phyloP scores from a whole-genome alignment of 2,797 vertebrate species.

The Anguilla marmorata region DNA sequence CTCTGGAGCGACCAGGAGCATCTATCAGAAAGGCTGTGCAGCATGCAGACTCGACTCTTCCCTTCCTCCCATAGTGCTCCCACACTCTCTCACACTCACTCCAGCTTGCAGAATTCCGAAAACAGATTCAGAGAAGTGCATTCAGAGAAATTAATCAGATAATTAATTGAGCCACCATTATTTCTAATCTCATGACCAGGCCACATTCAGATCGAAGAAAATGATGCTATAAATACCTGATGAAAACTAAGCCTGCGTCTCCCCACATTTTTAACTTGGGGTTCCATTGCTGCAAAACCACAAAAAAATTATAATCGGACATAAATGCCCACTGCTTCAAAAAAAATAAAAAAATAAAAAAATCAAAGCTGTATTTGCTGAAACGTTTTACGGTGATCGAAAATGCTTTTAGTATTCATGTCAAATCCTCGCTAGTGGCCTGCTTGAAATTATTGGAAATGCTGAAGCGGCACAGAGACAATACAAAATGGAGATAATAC shows the following conservation, averaged over 20 bases:
- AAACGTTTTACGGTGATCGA: background rate
- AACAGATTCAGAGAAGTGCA: background rate
- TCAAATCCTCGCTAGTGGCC: constrained; percentile 14
- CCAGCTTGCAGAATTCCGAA: background rate
- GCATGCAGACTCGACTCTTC: background rate
- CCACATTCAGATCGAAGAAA: background rate
- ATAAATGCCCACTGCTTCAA: background rate
- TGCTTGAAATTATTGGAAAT: constrained; percentile 6
- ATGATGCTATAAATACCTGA: background rate
- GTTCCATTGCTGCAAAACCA: background rate
- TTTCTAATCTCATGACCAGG: constrained; percentile 6
- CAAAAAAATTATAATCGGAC: constrained; percentile 2
- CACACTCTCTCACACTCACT: background rate
- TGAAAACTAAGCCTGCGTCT: background rate
- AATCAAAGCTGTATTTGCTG: constrained; percentile 1
- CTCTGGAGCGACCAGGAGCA: constrained; percentile 5
- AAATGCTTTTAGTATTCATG: background rate
- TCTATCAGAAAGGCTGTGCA: background rate
- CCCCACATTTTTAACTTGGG: background rate
- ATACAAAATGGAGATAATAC: constrained; percentile 21
- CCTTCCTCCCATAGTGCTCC: no score
- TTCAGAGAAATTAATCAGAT: constrained; percentile 16
- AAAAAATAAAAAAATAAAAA: background rate
- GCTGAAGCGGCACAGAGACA: constrained; percentile 20
- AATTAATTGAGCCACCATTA: constrained; percentile 17